phyloP scores from a whole-genome alignment of 2,113 vertebrate genomes.

The Puffinus mauretanicus region DNA sequence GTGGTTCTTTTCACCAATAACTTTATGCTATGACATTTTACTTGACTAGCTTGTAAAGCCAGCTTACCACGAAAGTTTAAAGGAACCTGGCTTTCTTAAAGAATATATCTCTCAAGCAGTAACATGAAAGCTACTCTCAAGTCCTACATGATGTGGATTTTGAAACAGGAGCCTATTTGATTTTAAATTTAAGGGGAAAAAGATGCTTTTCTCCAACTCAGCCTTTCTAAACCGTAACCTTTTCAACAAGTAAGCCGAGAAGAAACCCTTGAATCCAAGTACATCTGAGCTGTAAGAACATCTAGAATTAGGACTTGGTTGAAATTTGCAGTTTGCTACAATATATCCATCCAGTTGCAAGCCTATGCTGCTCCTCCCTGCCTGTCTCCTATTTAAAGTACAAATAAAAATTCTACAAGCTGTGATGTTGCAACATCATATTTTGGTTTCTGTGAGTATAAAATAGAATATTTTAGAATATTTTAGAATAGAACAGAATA shows the following conservation, averaged over 20 bases:
- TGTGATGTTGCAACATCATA: background rate
- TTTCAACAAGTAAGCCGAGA: background rate
- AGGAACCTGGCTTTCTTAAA: background rate
- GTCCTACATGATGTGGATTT: background rate
- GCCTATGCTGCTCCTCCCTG: background rate
- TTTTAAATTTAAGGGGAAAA: background rate
- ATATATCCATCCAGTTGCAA: background rate
- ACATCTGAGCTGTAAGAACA: background rate
- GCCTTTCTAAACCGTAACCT: background rate
- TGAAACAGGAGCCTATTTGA: background rate
- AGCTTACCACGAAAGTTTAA: background rate
- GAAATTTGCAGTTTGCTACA: background rate
- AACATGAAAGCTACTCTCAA: background rate
- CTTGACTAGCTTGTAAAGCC: slow-evolving; percentile 3
- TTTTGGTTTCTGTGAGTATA: background rate
- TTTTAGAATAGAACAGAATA: background rate
- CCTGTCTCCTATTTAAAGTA: background rate
- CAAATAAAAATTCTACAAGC: background rate
- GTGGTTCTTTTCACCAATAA: background rate
- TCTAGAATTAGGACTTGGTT: background rate
- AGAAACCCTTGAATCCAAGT: background rate
- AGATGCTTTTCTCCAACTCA: background rate
- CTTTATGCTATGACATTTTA: slow-evolving; percentile 4
- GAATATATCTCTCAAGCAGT: background rate
- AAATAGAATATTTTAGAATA: background rate